Base-by-base conservation (phyloP, 1,140 invertebrate species). In the Neodiprion pinetum region DNA sequence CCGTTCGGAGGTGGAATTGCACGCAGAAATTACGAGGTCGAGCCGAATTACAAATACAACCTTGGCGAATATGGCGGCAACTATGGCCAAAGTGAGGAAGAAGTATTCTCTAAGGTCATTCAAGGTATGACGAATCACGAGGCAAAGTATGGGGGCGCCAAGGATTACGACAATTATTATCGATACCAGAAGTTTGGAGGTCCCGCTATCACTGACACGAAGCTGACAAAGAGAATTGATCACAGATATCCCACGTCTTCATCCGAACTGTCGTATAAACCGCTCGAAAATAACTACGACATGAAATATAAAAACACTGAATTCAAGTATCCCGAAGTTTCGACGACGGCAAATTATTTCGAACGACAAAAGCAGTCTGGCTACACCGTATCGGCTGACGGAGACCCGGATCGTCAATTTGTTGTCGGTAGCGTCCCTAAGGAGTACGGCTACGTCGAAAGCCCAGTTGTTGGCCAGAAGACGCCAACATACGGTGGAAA, bases 81-180 rank as follows among this genome's bases (percentile, higher is more conserved):
- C 77, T 87, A 84, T 69, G 92, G 91, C 2, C 91, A 93, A 81
- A 90, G 90, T 10, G 94, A 95, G 85, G 93, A 94, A 84, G 93
- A 94, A 82, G 92, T 94, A 73, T 89, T 94, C 40, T 92, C 92
- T 4, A 93, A 94, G 82, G 92, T 94, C 1, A 88, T 94, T 21
- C 91, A 93, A 70, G 93, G 93, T n/a, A 94, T 94, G 92, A 92
- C 91, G 21, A 77, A 77, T 7, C 77, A 82, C 40, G 84, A 87
- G 4, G 76, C 53, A 11, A 85, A 83, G 9, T 82, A 81, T 53
- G 74, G 74, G n/a, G 76, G 77, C 1, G 71, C 67, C 8, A 84
- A 85, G 48, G 81, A 84, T 50, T 75, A 76, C 40, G 77, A 81
- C 5, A 84, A 83, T 68, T 86, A 85, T 72, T 86, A 87, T 65